These are phyloP conservation scores for Bradysia coprophila DNA, from an alignment of 1,140 invertebrate genomes.

Conservation along the genomic window DNA sequence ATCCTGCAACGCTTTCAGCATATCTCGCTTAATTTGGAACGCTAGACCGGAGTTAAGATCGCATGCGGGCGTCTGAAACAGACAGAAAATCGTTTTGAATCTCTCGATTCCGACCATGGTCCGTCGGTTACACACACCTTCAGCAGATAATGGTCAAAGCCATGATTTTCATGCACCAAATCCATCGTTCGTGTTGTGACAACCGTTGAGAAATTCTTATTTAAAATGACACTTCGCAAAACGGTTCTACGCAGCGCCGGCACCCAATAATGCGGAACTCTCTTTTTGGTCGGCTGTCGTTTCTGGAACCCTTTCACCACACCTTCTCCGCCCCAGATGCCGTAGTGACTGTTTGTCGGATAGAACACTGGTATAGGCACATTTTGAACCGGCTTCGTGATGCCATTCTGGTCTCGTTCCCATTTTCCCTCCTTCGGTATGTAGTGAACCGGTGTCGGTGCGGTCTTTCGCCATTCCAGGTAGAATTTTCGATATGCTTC, in stretches of 20 bases:
- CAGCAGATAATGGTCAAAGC: constrained; percentile 89
- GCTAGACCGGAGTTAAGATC: constrained; percentile 71
- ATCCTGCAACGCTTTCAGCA: constrained; percentile 54
- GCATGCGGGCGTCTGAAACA: constrained; percentile 57
- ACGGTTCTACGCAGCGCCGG: constrained; percentile 58
- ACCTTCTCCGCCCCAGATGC: constrained; percentile 95
- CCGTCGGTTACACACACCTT: constrained; percentile 34
- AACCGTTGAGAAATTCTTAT: constrained; percentile 61
- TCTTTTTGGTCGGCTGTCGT: constrained; percentile 31
- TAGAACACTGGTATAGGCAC: constrained; percentile 55
- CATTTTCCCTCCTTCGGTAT: constrained; percentile 54
- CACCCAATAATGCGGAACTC: constrained; percentile 71
- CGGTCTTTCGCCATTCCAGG: constrained; percentile 57
- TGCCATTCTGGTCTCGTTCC: constrained; percentile 49
- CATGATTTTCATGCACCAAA: constrained; percentile 77
- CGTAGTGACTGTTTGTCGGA: constrained; percentile 62
- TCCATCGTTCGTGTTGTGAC: constrained; percentile 65
- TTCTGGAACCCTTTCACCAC: constrained; percentile 77
- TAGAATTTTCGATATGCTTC: constrained; percentile 77
- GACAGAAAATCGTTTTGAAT: constrained; percentile 5
- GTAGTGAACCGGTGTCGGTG: constrained; percentile 71
- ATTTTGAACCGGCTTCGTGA: constrained; percentile 56
- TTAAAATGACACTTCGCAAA: constrained; percentile 86
- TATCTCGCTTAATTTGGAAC: constrained; percentile 63
- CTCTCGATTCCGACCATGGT: neutral